Evolutionary conservation across 2,888 invertebrate genomes (phyloP).

Genomic region (Acholoe squamosa): DNA sequence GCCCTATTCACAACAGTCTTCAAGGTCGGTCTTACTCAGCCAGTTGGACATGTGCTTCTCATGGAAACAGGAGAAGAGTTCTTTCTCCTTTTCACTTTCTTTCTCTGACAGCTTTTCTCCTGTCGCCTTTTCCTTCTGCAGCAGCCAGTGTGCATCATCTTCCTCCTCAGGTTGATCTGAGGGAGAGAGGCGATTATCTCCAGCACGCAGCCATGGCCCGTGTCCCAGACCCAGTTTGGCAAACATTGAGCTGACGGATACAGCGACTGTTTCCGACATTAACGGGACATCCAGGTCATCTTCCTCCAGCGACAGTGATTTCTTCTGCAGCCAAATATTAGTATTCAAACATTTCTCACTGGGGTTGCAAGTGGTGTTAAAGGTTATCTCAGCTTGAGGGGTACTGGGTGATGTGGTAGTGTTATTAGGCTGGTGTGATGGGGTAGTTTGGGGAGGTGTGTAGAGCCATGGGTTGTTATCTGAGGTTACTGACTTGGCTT

Average conservation of each 20-base stretch:
- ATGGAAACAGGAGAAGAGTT: conserved; percentile 33
- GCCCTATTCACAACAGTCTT: no score
- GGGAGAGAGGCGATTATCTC: background rate
- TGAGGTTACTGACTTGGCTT: no score
- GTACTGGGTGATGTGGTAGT: background rate
- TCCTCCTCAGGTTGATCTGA: background rate
- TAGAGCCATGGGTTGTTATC: no score
- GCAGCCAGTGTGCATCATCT: conserved; percentile 47
- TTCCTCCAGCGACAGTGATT: conserved; percentile 19
- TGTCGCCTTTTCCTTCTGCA: conserved; percentile 16
- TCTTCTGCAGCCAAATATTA: conserved; percentile 37
- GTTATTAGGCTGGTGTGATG: background rate
- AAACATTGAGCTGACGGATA: conserved; percentile 13
- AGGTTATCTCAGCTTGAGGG: background rate
- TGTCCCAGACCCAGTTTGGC: conserved; percentile 48
- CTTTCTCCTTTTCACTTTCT: background rate
- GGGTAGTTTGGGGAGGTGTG: no score
- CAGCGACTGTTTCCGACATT: background rate
- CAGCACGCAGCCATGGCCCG: conserved; percentile 32
- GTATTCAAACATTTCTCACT: background rate
- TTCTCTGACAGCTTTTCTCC: background rate
- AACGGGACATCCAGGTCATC: conserved; percentile 26
- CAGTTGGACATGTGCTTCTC: background rate
- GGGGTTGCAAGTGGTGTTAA: background rate
- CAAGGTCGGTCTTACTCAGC: conserved; percentile 22